phyloP scores from a whole-genome alignment of 2,888 invertebrate genomes.

The Torymus aiolomorphi region DNA sequence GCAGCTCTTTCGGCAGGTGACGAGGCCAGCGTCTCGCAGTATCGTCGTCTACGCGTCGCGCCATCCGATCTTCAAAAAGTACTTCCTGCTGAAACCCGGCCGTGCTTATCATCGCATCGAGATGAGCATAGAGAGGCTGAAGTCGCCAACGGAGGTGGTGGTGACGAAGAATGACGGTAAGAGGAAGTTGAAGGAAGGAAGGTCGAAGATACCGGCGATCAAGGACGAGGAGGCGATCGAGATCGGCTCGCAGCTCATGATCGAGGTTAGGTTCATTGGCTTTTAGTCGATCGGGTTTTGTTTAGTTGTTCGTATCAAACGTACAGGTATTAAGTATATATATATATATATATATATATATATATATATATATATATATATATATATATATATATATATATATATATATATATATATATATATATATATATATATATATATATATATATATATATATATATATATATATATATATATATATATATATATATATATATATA shows the following conservation, averaged over 20 bases:
- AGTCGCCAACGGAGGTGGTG: not conserved
- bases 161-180: not conserved
- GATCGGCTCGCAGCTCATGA: constrained; percentile 62
- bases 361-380: too few relatives aligned
- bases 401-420: too few relatives aligned
- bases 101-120: constrained; percentile 42
- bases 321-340: too few relatives aligned
- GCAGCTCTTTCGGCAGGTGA: constrained; percentile 61
- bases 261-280: constrained; percentile 60
- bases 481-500: too few relatives aligned
- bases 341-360: too few relatives aligned
- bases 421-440: too few relatives aligned
- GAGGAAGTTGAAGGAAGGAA: not conserved
- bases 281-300: too few relatives aligned
- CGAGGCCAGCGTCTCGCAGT: constrained; percentile 61
- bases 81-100: constrained; percentile 63
- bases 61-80: constrained; percentile 59
- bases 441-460: too few relatives aligned
- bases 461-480: too few relatives aligned
- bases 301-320: too few relatives aligned
- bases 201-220: constrained; percentile 7
- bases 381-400: too few relatives aligned
- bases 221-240: constrained; percentile 59
- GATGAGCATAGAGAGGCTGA: not conserved
- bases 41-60: constrained; percentile 61